Conservation (phyloP, 2,113 vertebrate genomes). For the Stigmatopora nigra region DNA sequence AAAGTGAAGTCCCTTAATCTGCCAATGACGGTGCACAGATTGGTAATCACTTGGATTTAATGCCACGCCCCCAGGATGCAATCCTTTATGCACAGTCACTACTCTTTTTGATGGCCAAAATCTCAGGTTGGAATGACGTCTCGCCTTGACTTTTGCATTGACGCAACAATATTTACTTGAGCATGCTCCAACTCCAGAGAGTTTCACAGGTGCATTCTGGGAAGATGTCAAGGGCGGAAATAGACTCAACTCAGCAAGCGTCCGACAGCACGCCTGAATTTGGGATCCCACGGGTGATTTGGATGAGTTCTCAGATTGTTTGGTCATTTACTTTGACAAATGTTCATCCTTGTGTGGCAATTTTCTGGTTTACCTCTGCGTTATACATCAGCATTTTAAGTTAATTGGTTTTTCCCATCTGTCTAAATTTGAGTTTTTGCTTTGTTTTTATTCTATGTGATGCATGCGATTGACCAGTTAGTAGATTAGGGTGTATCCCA, state of each 20-base stretch:
- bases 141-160: not conserved
- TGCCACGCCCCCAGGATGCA: constrained; percentile 2
- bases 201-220: not conserved
- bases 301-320: not conserved
- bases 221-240: not conserved
- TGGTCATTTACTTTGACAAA: not conserved
- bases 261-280: not conserved
- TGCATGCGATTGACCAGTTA: too few species aligned
- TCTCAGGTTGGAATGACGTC: not conserved
- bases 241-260: not conserved
- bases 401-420: not conserved
- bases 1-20: constrained; percentile 54
- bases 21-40: constrained; percentile 45
- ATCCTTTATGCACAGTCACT: not conserved
- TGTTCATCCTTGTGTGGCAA: not conserved
- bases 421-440: too few species aligned
- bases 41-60: constrained; percentile 27
- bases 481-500: too few species aligned
- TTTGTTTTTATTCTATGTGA: too few species aligned
- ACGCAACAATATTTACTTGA: not conserved
- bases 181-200: not conserved
- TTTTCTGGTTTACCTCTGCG: not conserved
- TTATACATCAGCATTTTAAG: not conserved
- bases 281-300: not conserved
- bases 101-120: constrained; percentile 6